Conservation (phyloP, 30 jellyfish, hydroid and myxozoan genomes). For the Sanderia malayensis region DNA sequence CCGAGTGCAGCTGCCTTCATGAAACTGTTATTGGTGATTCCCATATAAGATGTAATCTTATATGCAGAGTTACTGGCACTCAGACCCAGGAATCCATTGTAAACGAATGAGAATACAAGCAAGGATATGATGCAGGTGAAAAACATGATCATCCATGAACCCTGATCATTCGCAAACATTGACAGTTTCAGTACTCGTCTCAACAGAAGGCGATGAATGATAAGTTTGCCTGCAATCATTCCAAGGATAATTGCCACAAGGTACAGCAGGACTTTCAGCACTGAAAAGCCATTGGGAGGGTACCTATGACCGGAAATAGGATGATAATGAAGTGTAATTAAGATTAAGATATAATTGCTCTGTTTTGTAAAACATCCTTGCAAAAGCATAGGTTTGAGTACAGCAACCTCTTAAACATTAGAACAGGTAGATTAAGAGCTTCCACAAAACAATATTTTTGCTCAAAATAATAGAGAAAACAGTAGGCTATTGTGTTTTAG, state of each 20-base stretch:
- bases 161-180: slow-evolving; percentile 81
- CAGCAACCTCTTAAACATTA: too few relatives aligned
- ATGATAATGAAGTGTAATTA: too few relatives aligned
- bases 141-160: slow-evolving; percentile 91
- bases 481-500: too few relatives aligned
- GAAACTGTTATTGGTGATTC: slow-evolving; percentile 64
- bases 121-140: slow-evolving; percentile 54
- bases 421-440: too few relatives aligned
- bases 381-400: too few relatives aligned
- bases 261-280: slow-evolving; percentile 67
- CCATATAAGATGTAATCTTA: slow-evolving; percentile 72
- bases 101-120: slow-evolving; percentile 64
- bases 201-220: slow-evolving; percentile 64
- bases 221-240: slow-evolving; percentile 67
- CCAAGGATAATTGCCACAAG: slow-evolving; percentile 68
- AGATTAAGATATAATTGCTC: too few relatives aligned
- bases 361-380: too few relatives aligned
- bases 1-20: slow-evolving; percentile 97
- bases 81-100: slow-evolving; percentile 75
- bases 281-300: slow-evolving; percentile 80
- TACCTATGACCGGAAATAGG: too few relatives aligned
- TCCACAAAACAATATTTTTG: too few relatives aligned
- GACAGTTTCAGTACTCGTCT: slow-evolving; percentile 55
- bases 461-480: too few relatives aligned
- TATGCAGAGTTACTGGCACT: slow-evolving; percentile 45